Percentiles rank a stretch among this genome's conserved stretches.
Conservation (phyloP, 2,113 vertebrate genomes). For the Arenaria interpres region DNA sequence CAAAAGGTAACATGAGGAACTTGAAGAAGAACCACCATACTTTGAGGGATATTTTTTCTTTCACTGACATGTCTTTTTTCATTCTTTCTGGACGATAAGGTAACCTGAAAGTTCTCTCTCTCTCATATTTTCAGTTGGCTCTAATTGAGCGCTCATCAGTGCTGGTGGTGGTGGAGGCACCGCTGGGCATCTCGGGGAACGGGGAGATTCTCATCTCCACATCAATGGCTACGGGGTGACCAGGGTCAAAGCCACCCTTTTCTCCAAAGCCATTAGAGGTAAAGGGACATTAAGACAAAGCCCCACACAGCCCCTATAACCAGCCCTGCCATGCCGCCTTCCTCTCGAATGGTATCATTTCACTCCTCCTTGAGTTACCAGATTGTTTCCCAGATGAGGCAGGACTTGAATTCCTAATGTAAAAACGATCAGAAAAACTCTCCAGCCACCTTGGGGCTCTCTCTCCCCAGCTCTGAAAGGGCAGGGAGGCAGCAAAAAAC, state of each 20-base stretch:
- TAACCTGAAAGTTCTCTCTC: not conserved
- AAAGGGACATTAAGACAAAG: not conserved
- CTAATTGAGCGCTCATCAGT: fast-evolving
- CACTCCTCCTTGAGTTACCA: conserved; percentile 29
- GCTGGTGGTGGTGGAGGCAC: not conserved
- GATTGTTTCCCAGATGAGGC: conserved; percentile 28
- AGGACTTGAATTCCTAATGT: conserved; percentile 52
- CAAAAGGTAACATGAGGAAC: fast-evolving
- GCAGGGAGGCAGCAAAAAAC: not conserved
- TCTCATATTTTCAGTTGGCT: not conserved
- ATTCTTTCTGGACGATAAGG: not conserved
- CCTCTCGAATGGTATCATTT: not conserved
- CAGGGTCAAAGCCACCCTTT: not conserved
- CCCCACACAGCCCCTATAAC: not conserved
- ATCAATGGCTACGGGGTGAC: not conserved
- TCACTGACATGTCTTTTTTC: too few relatives aligned
- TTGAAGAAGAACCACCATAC: not conserved
- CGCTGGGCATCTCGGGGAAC: not conserved
- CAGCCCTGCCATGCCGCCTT: not conserved
- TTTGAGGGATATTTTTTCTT: not conserved
- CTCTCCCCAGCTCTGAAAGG: not conserved
- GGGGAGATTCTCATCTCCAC: not conserved
- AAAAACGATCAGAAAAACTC: not conserved
- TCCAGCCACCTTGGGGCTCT: not conserved
- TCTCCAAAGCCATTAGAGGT: not conserved